These are phyloP conservation scores for Littorina saxatilis DNA, from an alignment of 1,140 invertebrate genomes.

Conservation along the genomic window DNA sequence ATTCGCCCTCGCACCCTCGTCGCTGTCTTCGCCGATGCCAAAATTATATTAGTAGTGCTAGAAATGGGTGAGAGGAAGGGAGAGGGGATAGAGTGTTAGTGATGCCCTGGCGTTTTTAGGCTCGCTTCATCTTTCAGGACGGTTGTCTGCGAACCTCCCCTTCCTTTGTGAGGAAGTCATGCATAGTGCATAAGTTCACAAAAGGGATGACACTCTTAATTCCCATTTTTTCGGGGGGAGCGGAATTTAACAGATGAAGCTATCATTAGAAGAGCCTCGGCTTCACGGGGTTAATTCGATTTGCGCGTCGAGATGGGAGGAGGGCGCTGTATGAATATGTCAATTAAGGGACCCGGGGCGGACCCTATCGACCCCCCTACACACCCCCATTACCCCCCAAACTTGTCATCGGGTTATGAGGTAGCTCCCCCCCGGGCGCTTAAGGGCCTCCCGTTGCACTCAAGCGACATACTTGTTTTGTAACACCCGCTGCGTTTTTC, in stretches of 20 bases:
- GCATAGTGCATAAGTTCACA: conserved; percentile 44
- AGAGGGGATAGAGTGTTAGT: neutral
- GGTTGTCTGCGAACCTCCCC: neutral
- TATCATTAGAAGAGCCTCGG: conserved; percentile 43
- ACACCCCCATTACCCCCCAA: neutral
- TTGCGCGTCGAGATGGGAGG: conserved; percentile 26
- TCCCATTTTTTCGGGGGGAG: conserved; percentile 30
- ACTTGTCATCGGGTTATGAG: conserved; percentile 42
- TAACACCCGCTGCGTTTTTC: too few species aligned
- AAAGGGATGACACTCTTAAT: conserved; percentile 45
- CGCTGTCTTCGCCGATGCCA: conserved; percentile 28
- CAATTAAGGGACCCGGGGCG: conserved; percentile 32
- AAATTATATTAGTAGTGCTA: conserved; percentile 44
- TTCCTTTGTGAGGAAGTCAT: conserved; percentile 40
- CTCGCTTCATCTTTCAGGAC: neutral
- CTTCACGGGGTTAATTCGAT: conserved; percentile 40
- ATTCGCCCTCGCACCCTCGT: neutral
- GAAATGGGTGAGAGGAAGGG: neutral
- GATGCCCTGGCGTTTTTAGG: neutral
- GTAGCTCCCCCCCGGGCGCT: conserved; percentile 8
- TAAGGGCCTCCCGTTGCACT: neutral
- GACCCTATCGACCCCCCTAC: too few species aligned
- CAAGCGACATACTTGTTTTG: too few species aligned
- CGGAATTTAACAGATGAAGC: conserved; percentile 45
- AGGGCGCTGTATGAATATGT: conserved; percentile 42